Evolutionary conservation across 2,113 vertebrate genomes (phyloP), one percentile per base, ranked within the genome.

Genomic region (Leuciscus idus): DNA sequence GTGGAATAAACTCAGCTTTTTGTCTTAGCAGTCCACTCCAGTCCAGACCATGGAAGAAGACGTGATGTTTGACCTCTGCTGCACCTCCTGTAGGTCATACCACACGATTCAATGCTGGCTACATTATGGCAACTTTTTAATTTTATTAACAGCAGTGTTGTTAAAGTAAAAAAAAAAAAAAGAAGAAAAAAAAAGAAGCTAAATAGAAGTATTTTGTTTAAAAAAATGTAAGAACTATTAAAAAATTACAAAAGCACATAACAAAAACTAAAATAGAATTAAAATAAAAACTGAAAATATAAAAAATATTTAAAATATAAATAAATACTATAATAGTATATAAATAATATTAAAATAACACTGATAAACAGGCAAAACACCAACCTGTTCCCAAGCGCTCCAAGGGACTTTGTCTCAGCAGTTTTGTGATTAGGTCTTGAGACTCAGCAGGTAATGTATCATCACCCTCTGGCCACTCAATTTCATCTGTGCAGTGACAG

Each of bases 1-100:
- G 98, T 0, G 98, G 98, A 88, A 99, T 96, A 39, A 99, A 99
- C 91, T 99, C 98, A 0, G 98, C 98, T 90, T 99, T 99, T 93
- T 99, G 98, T 55, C 98, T 93, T 85, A 99, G 92, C 8, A 99
- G 96, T 39, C 98, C 96, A 0, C 95, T 97, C 98, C 98, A 99
- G 94, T 99, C 98, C 91, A 99, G 93, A 15, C 94, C 95, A 68
- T 88, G 82, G 90, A 99, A 99, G 91, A 99, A 99, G 73, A 91
- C 89, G 81, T 99, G 98, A 86, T 96, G 94, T 92, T 98, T 99
- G 86, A 99, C 98, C 86, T 99, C 98, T 0, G 93, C 94, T 3
- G 96, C 95, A 6, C 98, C 98, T 55, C 97, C 98, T 99, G 83
- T 7, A 81, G 23, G 46, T 72, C 30, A 79, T n/a, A 61, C 21